Evolutionary conservation across 2,113 vertebrate genomes (phyloP).

Genomic region (Haplochromis vanheusdeni): DNA sequence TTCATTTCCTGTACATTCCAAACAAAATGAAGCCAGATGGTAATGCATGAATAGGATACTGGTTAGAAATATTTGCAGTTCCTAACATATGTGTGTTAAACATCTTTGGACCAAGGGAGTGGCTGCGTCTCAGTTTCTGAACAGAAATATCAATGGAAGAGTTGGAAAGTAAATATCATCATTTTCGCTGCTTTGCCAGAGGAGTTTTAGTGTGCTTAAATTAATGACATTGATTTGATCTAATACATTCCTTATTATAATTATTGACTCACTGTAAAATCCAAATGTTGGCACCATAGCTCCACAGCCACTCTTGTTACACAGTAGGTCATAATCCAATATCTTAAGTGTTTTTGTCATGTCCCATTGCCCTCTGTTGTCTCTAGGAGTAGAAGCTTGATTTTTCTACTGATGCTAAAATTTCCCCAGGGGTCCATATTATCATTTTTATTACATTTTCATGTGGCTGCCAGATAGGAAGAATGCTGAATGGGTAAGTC

Average conservation of each 20-base stretch:
- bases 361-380: slow-evolving; percentile 3
- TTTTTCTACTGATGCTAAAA: slow-evolving; percentile 35
- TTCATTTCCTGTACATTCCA: not conserved
- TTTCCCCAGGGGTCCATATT: slow-evolving; percentile 17
- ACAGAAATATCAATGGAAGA: not conserved
- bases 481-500: slow-evolving; percentile 38
- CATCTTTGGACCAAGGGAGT: not conserved
- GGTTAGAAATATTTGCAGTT: not conserved
- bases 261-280: not conserved
- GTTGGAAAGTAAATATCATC: not conserved
- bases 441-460: slow-evolving; percentile 57
- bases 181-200: not conserved
- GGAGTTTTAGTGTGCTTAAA: not conserved
- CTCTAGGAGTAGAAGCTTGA: slow-evolving; percentile 12
- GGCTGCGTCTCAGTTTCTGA: not conserved
- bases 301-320: not conserved
- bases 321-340: slow-evolving; percentile 4
- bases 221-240: not conserved
- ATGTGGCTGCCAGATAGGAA: slow-evolving; percentile 6
- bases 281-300: not conserved
- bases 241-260: not conserved
- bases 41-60: not conserved
- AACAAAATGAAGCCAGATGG: not conserved
- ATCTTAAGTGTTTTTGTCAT: slow-evolving; percentile 6
- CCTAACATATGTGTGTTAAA: not conserved